Conservation (phyloP, 1,140 invertebrate genomes). For the Drosophila hydei region DNA sequence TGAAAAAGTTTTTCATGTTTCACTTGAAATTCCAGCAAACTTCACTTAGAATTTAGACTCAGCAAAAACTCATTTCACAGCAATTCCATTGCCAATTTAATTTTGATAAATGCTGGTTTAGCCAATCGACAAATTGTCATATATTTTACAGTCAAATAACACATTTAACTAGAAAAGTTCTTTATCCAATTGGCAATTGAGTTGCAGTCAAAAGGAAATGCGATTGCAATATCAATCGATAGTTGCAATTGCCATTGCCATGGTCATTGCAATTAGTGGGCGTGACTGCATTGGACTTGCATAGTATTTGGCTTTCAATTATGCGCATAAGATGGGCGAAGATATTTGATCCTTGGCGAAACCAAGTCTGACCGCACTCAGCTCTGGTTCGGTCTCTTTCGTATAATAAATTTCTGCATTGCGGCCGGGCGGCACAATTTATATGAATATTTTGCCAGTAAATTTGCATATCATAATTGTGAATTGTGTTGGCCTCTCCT, state of each 20-base stretch:
- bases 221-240: neutral
- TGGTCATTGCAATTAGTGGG: neutral
- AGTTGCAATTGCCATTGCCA: neutral
- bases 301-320: neutral
- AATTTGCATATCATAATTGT: slow-evolving; percentile 62
- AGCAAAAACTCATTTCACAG: too few relatives aligned
- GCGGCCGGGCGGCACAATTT: slow-evolving; percentile 26
- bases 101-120: too few relatives aligned
- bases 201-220: neutral
- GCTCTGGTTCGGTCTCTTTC: neutral
- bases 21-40: too few relatives aligned
- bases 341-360: too few relatives aligned
- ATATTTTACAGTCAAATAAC: too few relatives aligned
- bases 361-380: slow-evolving; percentile 10
- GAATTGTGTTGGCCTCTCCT: slow-evolving; percentile 42
- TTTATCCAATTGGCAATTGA: neutral
- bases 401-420: slow-evolving; percentile 27
- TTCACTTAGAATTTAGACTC: too few relatives aligned
- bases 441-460: slow-evolving; percentile 53
- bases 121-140: too few relatives aligned
- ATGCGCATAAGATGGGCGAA: neutral
- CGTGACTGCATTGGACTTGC: neutral
- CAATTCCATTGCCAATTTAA: too few relatives aligned
- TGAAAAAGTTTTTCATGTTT: too few relatives aligned
- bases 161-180: too few relatives aligned